Conservation (phyloP, 1,140 invertebrate genomes). For the Hermetia illucens region DNA sequence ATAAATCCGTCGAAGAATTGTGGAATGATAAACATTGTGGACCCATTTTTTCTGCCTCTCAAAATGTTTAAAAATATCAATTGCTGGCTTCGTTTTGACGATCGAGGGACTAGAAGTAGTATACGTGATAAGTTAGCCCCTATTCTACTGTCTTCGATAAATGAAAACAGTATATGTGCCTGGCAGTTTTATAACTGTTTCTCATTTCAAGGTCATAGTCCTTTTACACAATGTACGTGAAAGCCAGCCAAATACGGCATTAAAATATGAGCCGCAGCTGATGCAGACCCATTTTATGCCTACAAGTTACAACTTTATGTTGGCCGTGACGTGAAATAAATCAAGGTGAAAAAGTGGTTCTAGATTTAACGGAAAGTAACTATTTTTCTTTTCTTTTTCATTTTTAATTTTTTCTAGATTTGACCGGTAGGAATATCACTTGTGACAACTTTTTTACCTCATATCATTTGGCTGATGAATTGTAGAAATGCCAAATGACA, state of each 20-base stretch:
- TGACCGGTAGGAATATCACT: no score
- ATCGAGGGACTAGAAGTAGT: neutral
- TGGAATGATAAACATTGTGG: neutral
- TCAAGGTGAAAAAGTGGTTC: neutral
- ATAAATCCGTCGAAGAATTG: neutral
- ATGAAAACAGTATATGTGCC: no score
- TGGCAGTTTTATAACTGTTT: slow-evolving; percentile 11
- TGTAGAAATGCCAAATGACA: no score
- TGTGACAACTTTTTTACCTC: no score
- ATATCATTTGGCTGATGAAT: no score
- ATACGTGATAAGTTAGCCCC: neutral
- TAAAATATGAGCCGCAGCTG: neutral
- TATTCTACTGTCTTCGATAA: no score
- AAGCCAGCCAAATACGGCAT: slow-evolving; percentile 1
- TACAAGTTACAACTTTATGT: slow-evolving; percentile 14
- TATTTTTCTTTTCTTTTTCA: no score
- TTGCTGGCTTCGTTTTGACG: neutral
- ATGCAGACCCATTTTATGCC: slow-evolving; percentile 6
- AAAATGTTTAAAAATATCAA: neutral
- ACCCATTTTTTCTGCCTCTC: neutral
- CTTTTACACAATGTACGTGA: slow-evolving; percentile 16
- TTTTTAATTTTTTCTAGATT: no score
- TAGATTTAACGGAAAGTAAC: neutral
- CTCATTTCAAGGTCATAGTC: slow-evolving; percentile 18
- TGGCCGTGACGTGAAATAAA: slow-evolving; percentile 5